A percentile compares a stretch with the other conserved stretches of the same genome.
Evolutionary conservation across 2,888 invertebrate species (phyloP).

Genomic region (Hermaeophaga mercurialis): DNA sequence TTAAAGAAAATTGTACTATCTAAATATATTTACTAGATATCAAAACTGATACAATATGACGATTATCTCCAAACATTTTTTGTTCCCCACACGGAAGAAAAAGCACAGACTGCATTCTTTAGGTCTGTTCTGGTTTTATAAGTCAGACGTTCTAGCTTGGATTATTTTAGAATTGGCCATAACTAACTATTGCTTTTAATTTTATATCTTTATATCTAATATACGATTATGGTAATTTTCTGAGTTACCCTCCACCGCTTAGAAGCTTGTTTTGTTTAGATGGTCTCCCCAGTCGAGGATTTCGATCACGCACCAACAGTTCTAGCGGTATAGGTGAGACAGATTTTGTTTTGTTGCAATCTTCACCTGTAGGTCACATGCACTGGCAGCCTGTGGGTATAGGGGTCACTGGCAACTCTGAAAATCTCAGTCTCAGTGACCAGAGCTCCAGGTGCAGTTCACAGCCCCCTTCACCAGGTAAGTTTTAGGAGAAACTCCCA

Average conservation of each 20-base stretch:
- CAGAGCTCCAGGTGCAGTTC: constrained; percentile 57
- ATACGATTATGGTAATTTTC: neutral
- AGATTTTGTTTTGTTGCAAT: constrained; percentile 62
- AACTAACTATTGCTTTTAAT: too few relatives aligned
- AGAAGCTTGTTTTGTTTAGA: constrained; percentile 42
- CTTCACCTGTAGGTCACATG: constrained; percentile 58
- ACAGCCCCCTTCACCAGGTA: constrained; percentile 53
- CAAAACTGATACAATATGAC: too few relatives aligned
- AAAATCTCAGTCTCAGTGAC: constrained; percentile 52
- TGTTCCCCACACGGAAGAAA: too few relatives aligned
- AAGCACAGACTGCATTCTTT: too few relatives aligned
- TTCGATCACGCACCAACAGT: constrained; percentile 55
- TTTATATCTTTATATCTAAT: too few relatives aligned
- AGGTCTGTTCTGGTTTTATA: too few relatives aligned
- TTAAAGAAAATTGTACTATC: too few relatives aligned
- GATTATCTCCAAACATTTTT: too few relatives aligned
- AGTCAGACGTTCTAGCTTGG: too few relatives aligned
- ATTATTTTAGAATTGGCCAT: too few relatives aligned
- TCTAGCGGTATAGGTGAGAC: constrained; percentile 57
- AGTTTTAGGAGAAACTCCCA: too few relatives aligned
- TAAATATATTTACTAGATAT: too few relatives aligned
- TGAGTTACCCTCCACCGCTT: constrained; percentile 29
- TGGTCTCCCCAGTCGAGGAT: constrained; percentile 34
- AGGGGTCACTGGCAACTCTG: constrained; percentile 55
- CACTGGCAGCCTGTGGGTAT: constrained; percentile 60